Conservation (phyloP, 2,888 invertebrate species). For the Acleris holmiana region DNA sequence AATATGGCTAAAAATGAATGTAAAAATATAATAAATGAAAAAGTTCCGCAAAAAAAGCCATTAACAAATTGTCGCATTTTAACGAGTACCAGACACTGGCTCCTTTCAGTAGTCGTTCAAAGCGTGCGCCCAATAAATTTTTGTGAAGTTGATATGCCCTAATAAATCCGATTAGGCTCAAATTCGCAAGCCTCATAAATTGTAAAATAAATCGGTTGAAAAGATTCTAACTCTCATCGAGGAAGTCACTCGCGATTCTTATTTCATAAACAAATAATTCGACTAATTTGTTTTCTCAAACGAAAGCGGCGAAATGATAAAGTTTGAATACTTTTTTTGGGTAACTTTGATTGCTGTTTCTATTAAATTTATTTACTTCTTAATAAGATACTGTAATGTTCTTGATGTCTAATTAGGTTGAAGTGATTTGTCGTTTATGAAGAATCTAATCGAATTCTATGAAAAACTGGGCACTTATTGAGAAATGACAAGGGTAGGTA, state of each 20-base stretch:
- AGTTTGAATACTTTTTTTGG: conserved; percentile 3
- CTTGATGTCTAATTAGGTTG: background rate
- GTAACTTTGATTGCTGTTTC: conserved; percentile 3
- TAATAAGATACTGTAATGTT: background rate
- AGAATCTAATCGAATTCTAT: background rate
- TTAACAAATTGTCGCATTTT: conserved; percentile 37
- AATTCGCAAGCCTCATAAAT: conserved; percentile 75
- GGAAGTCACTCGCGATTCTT: conserved; percentile 3
- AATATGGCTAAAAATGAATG: too few species aligned
- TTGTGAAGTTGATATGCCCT: conserved; percentile 63
- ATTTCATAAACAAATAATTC: conserved; percentile 26
- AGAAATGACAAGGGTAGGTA: background rate
- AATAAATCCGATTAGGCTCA: conserved; percentile 77
- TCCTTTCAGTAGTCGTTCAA: conserved; percentile 60
- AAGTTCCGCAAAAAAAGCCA: background rate
- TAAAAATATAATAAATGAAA: background rate
- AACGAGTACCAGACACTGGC: conserved; percentile 50
- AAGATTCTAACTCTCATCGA: conserved; percentile 16
- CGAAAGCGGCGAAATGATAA: conserved; percentile 5
- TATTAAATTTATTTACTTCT: background rate
- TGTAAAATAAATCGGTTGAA: conserved; percentile 76
- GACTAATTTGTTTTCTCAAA: conserved; percentile 15
- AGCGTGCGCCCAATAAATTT: conserved; percentile 65
- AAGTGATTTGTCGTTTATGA: background rate
- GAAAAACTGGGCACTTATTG: background rate